phyloP scores from a whole-genome alignment of 2,888 invertebrate genomes.

The Colletes collaris region DNA sequence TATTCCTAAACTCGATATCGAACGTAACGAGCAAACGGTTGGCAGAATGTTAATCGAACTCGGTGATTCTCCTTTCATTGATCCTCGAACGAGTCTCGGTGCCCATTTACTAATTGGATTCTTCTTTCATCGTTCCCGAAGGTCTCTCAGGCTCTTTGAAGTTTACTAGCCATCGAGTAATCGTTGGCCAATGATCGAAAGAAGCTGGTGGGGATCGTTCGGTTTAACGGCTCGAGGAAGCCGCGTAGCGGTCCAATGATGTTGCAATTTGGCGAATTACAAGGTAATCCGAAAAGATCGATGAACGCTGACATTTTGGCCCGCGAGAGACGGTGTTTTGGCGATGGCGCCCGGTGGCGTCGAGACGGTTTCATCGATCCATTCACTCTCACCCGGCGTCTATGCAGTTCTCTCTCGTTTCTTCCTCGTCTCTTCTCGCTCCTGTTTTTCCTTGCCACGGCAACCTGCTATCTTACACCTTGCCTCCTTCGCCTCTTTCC shows the following conservation, averaged over 20 bases:
- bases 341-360: constrained; percentile 55
- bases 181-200: background rate
- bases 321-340: constrained; percentile 53
- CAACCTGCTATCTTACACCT: constrained; percentile 45
- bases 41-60: too few relatives aligned
- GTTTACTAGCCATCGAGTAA: background rate
- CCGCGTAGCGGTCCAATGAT: background rate
- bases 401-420: constrained; percentile 55
- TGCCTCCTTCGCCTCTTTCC: constrained; percentile 8
- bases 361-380: constrained; percentile 71
- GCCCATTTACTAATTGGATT: too few relatives aligned
- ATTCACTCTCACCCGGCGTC: constrained; percentile 69
- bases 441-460: constrained; percentile 19
- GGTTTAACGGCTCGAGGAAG: background rate
- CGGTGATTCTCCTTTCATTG: too few relatives aligned
- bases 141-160: background rate
- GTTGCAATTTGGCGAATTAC: constrained; percentile 31
- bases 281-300: constrained; percentile 37
- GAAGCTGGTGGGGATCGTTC: background rate
- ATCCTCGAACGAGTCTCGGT: too few relatives aligned
- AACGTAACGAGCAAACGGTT: too few relatives aligned
- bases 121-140: too few relatives aligned
- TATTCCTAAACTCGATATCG: too few relatives aligned
- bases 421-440: constrained; percentile 14
- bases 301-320: constrained; percentile 56